Evolutionary conservation across 1,140 invertebrate species (phyloP).

Genomic region (Phymorhynchus buccinoides): DNA sequence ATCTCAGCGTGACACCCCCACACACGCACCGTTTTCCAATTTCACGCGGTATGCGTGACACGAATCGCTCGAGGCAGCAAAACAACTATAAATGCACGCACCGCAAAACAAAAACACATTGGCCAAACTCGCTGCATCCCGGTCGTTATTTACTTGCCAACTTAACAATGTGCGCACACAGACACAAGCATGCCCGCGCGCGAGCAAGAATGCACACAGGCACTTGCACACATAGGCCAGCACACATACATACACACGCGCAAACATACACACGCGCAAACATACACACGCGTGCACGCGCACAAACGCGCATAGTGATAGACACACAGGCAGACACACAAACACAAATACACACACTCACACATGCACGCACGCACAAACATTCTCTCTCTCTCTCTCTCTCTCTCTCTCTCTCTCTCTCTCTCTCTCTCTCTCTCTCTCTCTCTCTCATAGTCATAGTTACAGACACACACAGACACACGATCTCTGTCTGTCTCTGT

Average conservation of each 20-base stretch:
- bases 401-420: background rate
- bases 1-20: too few relatives aligned
- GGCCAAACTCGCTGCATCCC: too few relatives aligned
- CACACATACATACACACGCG: background rate
- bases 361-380: background rate
- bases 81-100: too few relatives aligned
- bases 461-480: background rate
- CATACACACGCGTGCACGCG: background rate
- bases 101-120: too few relatives aligned
- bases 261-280: background rate
- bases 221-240: background rate
- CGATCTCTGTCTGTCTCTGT: background rate
- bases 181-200: slow-evolving; percentile 12
- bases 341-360: background rate
- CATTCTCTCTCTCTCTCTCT: background rate
- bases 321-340: too few relatives aligned
- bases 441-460: background rate
- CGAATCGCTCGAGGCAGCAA: too few relatives aligned
- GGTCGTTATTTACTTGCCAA: too few relatives aligned
- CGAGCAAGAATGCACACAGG: too few relatives aligned
- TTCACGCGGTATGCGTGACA: too few relatives aligned
- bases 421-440: too few relatives aligned
- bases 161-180: background rate
- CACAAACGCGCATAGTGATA: background rate
- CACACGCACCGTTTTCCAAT: too few relatives aligned